Percentiles rank a stretch among this genome's conserved stretches.
phyloP scores from a whole-genome alignment of 2,797 vertebrate species.

The Gadopsis bispinosus region DNA sequence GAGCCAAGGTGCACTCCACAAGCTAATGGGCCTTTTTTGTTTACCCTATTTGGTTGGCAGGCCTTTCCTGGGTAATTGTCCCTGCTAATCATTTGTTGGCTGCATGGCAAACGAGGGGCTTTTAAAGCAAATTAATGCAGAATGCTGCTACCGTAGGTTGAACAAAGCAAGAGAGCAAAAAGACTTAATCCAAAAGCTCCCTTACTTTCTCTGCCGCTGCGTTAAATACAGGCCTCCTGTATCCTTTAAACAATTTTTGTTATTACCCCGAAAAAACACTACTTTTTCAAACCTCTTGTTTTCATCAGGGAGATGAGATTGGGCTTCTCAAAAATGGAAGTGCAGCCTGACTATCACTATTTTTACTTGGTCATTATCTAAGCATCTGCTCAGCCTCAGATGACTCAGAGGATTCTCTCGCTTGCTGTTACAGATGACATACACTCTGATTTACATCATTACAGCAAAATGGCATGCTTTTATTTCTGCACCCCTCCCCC shows the following conservation, averaged over 20 bases:
- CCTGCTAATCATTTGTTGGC: conserved; percentile 75
- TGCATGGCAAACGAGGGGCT: conserved; percentile 63
- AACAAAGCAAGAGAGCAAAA: conserved; percentile 52
- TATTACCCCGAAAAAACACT: neutral
- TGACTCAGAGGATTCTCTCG: conserved; percentile 28
- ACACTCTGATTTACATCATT: conserved; percentile 50
- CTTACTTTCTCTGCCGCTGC: conserved; percentile 7
- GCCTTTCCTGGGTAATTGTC: conserved; percentile 74
- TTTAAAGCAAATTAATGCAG: conserved; percentile 62
- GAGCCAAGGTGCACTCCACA: conserved; percentile 58
- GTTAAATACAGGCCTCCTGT: conserved; percentile 15
- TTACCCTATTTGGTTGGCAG: conserved; percentile 73
- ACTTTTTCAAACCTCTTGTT: neutral
- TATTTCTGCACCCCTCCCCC: conserved; percentile 1
- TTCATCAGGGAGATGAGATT: conserved; percentile 18
- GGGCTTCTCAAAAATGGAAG: conserved; percentile 24
- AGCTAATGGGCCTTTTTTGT: conserved; percentile 78
- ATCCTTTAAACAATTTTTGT: conserved; percentile 20
- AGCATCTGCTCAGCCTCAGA: conserved; percentile 12
- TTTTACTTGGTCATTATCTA: conserved; percentile 19
- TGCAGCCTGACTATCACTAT: neutral
- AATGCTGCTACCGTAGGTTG: conserved; percentile 39
- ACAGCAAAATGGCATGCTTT: conserved; percentile 35
- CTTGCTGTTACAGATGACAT: conserved; percentile 40
- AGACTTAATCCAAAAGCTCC: conserved; percentile 47